These are phyloP conservation scores for Bombyx mori DNA, from an alignment of 1,140 invertebrate species.

Conservation along the genomic window DNA sequence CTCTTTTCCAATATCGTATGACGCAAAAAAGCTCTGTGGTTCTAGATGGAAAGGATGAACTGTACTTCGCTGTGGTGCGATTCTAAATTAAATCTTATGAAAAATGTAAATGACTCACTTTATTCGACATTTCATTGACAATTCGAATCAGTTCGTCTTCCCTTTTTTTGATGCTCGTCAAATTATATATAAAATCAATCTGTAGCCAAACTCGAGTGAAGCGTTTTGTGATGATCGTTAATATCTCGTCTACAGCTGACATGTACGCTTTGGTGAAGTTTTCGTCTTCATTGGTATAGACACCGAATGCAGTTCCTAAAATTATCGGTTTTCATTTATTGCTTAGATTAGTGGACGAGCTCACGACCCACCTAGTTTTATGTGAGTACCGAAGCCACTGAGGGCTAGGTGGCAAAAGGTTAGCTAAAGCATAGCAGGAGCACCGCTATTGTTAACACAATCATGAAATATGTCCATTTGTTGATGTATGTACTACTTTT, in stretches of 20 bases:
- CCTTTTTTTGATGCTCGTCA: neutral
- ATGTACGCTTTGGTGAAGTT: conserved; percentile 2
- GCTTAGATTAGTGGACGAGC: too few species aligned
- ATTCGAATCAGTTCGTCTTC: conserved; percentile 5
- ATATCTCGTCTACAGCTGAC: neutral
- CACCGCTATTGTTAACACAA: neutral
- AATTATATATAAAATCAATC: conserved; percentile 5
- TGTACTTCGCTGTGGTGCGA: neutral
- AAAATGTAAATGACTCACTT: neutral
- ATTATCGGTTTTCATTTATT: neutral
- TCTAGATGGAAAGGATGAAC: too few species aligned
- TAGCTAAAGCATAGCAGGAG: neutral
- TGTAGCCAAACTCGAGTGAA: conserved; percentile 2
- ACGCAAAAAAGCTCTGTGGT: too few species aligned
- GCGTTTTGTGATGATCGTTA: neutral
- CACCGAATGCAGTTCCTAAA: conserved; percentile 2
- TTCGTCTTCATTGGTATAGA: neutral
- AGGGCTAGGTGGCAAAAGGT: neutral
- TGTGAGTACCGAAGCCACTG: too few species aligned
- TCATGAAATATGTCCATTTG: neutral
- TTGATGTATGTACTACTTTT: neutral
- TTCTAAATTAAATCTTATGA: neutral
- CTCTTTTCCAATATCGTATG: too few species aligned
- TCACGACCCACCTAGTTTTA: too few species aligned
- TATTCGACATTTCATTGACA: neutral